Conservation (phyloP, 2,113 vertebrate genomes). For the Otocyon megalotis region DNA sequence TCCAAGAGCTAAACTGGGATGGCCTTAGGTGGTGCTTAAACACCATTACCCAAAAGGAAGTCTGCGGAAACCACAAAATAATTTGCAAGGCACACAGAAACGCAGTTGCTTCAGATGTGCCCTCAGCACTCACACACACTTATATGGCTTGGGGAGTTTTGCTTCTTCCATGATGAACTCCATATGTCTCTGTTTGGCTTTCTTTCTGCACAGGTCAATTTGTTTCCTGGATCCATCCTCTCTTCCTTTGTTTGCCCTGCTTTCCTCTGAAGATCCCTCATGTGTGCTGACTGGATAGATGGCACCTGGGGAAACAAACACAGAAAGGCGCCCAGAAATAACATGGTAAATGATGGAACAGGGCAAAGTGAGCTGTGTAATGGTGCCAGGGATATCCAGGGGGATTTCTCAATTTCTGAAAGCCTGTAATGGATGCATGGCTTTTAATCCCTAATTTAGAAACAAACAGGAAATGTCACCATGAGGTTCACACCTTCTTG, state of each 20-base stretch:
- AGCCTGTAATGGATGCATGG: not conserved
- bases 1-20: conserved; percentile 58
- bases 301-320: conserved; percentile 82
- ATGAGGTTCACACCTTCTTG: conserved; percentile 54
- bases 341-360: conserved; percentile 69
- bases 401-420: conserved; percentile 47
- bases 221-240: conserved; percentile 70
- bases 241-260: conserved; percentile 81
- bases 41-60: conserved; percentile 62
- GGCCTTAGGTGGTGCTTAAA: conserved; percentile 75
- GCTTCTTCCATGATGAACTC: conserved; percentile 85
- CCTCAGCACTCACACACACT: conserved; percentile 78
- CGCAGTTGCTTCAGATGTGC: conserved; percentile 79
- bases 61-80: conserved; percentile 80
- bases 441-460: conserved; percentile 46
- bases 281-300: conserved; percentile 70
- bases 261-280: not conserved
- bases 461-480: conserved; percentile 68
- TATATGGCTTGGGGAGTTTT: conserved; percentile 66
- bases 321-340: conserved; percentile 70
- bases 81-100: conserved; percentile 75
- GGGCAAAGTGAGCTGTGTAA: not conserved
- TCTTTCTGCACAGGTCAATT: conserved; percentile 44
- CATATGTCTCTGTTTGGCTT: conserved; percentile 81
- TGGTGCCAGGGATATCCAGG: conserved; percentile 57